These are phyloP conservation scores for Uria lomvia DNA, from an alignment of 2,113 vertebrate species.

Conservation along the genomic window DNA sequence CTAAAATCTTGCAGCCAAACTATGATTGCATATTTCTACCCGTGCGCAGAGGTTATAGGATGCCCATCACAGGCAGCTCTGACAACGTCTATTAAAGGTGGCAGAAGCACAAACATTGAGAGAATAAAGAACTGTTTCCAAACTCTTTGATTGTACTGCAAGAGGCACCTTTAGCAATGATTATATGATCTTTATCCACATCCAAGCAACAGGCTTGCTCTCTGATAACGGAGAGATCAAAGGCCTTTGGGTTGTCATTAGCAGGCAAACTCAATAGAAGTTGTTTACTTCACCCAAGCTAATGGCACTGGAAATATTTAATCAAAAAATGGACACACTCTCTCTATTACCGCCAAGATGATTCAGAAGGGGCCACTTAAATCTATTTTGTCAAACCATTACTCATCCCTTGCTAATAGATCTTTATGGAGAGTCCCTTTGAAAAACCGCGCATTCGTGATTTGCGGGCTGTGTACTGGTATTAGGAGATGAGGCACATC, in stretches of 20 bases:
- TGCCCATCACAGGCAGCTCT: not conserved
- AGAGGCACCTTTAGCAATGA: not conserved
- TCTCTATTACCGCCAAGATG: constrained; percentile 47
- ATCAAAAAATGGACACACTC: constrained; percentile 51
- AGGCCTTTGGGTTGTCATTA: constrained; percentile 5
- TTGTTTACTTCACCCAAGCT: constrained; percentile 34
- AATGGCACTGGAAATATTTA: constrained; percentile 60
- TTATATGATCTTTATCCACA: not conserved
- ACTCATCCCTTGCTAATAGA: constrained; percentile 53
- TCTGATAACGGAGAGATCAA: constrained; percentile 27
- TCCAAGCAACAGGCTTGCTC: not conserved
- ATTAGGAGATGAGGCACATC: not conserved
- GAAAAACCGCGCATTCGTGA: not conserved
- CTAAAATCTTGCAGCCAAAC: not conserved
- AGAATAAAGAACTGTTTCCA: not conserved
- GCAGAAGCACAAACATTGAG: fast-evolving
- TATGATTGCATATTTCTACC: not conserved
- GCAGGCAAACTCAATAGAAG: not conserved
- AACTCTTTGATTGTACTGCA: not conserved
- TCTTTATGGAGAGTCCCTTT: constrained; percentile 37
- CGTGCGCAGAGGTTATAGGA: not conserved
- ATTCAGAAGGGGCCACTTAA: constrained; percentile 57
- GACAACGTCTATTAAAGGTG: not conserved
- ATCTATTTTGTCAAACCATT: constrained; percentile 41
- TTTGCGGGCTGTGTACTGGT: not conserved